Percentiles rank a stretch among this genome's conserved stretches.
These are phyloP conservation scores for Balanococcus diminutus DNA, from an alignment of 2,888 invertebrate genomes.

Conservation along the genomic window DNA sequence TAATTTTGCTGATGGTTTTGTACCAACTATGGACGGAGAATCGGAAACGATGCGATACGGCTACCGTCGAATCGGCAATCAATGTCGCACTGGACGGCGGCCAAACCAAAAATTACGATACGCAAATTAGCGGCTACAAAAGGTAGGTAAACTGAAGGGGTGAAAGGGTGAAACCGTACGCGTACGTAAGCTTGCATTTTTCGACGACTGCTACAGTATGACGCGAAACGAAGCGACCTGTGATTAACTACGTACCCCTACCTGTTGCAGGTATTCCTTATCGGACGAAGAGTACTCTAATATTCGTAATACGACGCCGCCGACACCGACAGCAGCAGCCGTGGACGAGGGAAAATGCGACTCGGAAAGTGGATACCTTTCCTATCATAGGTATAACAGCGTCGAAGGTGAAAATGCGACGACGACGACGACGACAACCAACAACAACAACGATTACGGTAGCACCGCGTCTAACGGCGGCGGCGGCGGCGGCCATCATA, in stretches of 20 bases:
- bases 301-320: background rate
- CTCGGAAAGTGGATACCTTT: conserved; percentile 46
- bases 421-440: background rate
- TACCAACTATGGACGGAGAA: conserved; percentile 27
- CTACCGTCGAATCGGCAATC: background rate
- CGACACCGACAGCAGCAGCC: background rate
- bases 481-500: background rate
- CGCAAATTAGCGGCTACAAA: background rate
- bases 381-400: conserved; percentile 47
- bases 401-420: conserved; percentile 22
- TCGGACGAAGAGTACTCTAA: conserved; percentile 40
- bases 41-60: background rate
- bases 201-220: no score
- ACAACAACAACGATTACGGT: background rate
- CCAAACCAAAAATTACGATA: background rate
- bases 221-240: no score
- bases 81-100: background rate
- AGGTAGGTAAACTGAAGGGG: conserved; percentile 25
- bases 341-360: conserved; percentile 42
- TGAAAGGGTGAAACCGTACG: no score
- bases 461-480: no score
- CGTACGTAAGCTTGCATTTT: background rate
- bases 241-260: background rate
- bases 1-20: background rate
- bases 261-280: conserved; percentile 23